These are phyloP conservation scores for Macrobrachium rosenbergii DNA, from an alignment of 1,140 invertebrate species.

Conservation along the genomic window DNA sequence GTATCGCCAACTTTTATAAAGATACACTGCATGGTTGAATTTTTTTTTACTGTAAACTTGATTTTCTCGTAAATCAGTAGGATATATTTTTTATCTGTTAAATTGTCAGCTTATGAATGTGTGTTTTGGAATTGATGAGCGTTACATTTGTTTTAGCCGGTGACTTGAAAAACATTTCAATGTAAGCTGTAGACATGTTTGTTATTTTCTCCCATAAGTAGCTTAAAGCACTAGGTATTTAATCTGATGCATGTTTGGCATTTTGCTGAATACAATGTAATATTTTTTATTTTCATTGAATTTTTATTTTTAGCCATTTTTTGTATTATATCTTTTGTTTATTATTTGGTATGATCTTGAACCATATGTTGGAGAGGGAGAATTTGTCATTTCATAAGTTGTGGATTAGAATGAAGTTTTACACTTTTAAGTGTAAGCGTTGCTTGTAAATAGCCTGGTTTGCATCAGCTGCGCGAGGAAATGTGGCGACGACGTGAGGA, in stretches of 20 bases:
- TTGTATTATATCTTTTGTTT: neutral
- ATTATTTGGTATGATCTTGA: constrained; percentile 63
- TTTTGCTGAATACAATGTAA: too few relatives aligned
- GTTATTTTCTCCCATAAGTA: constrained; percentile 5
- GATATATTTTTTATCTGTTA: neutral
- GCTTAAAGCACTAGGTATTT: neutral
- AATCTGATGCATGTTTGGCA: too few relatives aligned
- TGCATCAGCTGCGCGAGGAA: constrained; percentile 69
- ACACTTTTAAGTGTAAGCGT: constrained; percentile 35
- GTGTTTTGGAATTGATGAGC: neutral
- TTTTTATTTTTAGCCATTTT: neutral
- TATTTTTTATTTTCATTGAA: too few relatives aligned
- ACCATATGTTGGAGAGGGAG: neutral
- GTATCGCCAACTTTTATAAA: too few relatives aligned
- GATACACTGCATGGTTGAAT: too few relatives aligned
- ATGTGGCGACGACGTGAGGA: constrained; percentile 69
- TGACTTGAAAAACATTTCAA: neutral
- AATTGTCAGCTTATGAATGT: neutral
- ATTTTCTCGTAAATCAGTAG: neutral
- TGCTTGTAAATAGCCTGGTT: constrained; percentile 48
- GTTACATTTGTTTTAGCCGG: too few relatives aligned
- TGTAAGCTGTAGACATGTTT: neutral
- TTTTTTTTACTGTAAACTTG: too few relatives aligned
- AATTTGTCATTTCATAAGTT: constrained; percentile 7
- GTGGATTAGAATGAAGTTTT: neutral